These are phyloP conservation scores for Volucella inanis DNA, from an alignment of 2,888 invertebrate genomes.

Conservation along the genomic window DNA sequence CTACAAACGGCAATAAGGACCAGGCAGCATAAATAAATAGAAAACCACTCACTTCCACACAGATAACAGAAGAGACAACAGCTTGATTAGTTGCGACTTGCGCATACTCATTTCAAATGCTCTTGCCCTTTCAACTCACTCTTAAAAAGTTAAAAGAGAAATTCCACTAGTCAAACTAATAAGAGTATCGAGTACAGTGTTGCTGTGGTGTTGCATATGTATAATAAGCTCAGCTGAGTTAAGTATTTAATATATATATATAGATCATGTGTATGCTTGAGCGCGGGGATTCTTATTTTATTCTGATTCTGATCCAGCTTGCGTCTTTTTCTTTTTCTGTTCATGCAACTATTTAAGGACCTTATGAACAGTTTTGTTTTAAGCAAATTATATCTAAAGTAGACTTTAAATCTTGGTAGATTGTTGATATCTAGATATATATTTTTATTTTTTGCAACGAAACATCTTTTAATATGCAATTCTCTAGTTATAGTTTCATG, in stretches of 20 bases:
- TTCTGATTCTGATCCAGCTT: conserved; percentile 33
- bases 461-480: too few species aligned
- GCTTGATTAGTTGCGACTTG: conserved; percentile 32
- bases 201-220: conserved; percentile 10
- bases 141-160: not conserved
- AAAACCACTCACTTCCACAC: not conserved
- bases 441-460: too few species aligned
- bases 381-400: too few species aligned
- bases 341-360: too few species aligned
- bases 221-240: not conserved
- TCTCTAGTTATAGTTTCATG: too few species aligned
- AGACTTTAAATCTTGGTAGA: too few species aligned
- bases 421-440: too few species aligned
- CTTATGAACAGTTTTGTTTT: too few species aligned
- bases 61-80: conserved; percentile 1
- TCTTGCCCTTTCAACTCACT: not conserved
- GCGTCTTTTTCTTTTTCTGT: too few species aligned
- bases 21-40: not conserved
- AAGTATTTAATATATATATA: not conserved
- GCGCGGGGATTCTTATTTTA: conserved; percentile 7
- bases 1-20: conserved; percentile 37
- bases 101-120: conserved; percentile 34
- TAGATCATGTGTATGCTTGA: conserved; percentile 39
- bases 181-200: not conserved
- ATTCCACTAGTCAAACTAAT: too few species aligned